These are phyloP conservation scores for Leptinotarsa peninsularis DNA, from an alignment of 2,888 invertebrate genomes.

Conservation along the genomic window DNA sequence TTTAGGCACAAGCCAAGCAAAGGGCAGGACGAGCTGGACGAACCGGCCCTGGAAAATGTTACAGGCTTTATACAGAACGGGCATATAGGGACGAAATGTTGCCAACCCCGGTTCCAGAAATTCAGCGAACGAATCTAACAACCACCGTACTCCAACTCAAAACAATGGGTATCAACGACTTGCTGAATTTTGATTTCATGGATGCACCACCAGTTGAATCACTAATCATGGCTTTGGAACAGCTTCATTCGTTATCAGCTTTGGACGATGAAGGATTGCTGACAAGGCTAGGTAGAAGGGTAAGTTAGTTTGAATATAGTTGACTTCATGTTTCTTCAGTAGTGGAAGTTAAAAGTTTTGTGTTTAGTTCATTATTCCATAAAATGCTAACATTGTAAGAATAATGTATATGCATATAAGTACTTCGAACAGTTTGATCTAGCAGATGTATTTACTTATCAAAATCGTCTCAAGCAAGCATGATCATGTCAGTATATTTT, in stretches of 20 bases:
- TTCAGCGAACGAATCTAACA: constrained; percentile 97
- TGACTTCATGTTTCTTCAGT: too few relatives aligned
- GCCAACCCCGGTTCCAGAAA: constrained; percentile 97
- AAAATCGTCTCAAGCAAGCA: too few relatives aligned
- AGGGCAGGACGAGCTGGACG: constrained; percentile 96
- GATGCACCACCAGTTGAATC: constrained; percentile 99
- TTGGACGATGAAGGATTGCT: constrained; percentile 93
- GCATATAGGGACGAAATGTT: constrained; percentile 99
- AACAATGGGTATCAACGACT: constrained; percentile 99
- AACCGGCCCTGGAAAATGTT: constrained; percentile 97
- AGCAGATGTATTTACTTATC: too few relatives aligned
- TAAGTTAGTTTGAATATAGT: constrained; percentile 54
- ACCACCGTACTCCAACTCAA: constrained; percentile 96
- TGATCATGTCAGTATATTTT: too few relatives aligned
- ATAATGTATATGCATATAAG: too few relatives aligned
- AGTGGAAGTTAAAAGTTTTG: too few relatives aligned
- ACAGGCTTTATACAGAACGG: constrained; percentile 96
- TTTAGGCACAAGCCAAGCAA: constrained; percentile 95
- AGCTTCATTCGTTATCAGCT: constrained; percentile 95
- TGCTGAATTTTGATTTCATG: constrained; percentile 99
- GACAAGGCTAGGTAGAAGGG: constrained; percentile 82
- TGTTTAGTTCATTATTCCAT: too few relatives aligned
- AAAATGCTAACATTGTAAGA: too few relatives aligned
- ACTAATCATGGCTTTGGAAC: constrained; percentile 96
- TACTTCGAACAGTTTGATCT: too few relatives aligned